Evolutionary conservation across 2,888 invertebrate genomes (phyloP).

Genomic region (Andricus curvator): DNA sequence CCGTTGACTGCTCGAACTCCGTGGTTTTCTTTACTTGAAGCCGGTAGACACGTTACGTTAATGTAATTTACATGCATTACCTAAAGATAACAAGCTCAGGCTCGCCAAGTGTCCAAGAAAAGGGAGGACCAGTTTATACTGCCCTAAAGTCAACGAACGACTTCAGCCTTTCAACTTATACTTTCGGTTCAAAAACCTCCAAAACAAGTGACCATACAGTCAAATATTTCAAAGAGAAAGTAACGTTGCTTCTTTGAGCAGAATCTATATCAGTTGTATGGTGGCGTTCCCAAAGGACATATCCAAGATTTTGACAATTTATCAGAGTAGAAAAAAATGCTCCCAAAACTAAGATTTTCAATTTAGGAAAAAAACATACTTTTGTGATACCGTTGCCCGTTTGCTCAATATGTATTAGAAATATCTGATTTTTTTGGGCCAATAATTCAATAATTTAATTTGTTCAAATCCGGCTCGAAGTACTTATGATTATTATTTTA

Average conservation of each 20-base stretch:
- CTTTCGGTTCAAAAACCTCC: not conserved
- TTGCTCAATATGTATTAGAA: too few species aligned
- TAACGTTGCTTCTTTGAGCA: not conserved
- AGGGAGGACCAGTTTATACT: not conserved
- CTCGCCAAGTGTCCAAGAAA: conserved; percentile 1
- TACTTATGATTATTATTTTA: too few species aligned
- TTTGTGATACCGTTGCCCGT: too few species aligned
- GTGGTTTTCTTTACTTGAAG: conserved; percentile 53
- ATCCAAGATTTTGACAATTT: too few species aligned
- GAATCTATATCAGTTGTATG: too few species aligned
- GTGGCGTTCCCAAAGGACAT: too few species aligned
- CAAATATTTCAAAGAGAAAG: not conserved
- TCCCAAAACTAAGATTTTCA: too few species aligned
- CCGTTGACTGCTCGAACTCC: conserved; percentile 60
- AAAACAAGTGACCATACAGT: not conserved
- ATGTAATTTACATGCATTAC: conserved; percentile 71
- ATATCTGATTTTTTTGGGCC: too few species aligned
- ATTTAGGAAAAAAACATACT: too few species aligned
- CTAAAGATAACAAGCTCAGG: conserved; percentile 56
- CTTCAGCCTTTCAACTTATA: not conserved
- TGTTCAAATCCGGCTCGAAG: too few species aligned
- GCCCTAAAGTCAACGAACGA: conserved; percentile 16
- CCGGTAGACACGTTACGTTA: conserved; percentile 64
- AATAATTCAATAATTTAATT: too few species aligned
- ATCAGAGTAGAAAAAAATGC: too few species aligned